phyloP scores from a whole-genome alignment of 2,888 invertebrate genomes.

The Meloe dianella region DNA sequence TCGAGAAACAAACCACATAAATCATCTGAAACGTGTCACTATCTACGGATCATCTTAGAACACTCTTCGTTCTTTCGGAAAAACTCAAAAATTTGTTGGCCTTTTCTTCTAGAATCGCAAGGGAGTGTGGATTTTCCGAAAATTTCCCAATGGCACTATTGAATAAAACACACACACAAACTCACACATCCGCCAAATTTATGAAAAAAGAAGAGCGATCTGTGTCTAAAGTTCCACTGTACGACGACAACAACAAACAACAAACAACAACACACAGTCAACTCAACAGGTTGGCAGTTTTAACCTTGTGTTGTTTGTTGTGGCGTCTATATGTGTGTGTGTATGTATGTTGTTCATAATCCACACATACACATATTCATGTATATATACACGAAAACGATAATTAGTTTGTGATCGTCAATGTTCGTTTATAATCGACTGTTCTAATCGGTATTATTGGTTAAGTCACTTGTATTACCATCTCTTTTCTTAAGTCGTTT shows the following conservation, averaged over 20 bases:
- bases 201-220: no score
- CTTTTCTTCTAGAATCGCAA: no score
- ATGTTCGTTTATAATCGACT: neutral
- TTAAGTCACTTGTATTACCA: neutral
- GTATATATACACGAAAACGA: neutral
- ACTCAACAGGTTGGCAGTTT: slow-evolving; percentile 2
- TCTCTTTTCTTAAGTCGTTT: neutral
- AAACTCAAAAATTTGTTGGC: neutral
- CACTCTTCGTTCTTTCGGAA: neutral
- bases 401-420: neutral
- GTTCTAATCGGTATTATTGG: neutral
- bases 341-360: no score
- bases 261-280: neutral
- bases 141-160: neutral
- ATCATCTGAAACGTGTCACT: neutral
- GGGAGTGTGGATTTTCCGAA: neutral
- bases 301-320: slow-evolving; percentile 2
- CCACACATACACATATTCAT: neutral
- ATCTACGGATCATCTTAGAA: neutral
- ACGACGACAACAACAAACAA: neutral
- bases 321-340: no score
- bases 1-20: neutral
- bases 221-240: neutral
- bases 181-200: no score
- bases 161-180: no score